Base-by-base conservation (phyloP, 2,113 vertebrate species). In the Phalacrocorax carbo region DNA sequence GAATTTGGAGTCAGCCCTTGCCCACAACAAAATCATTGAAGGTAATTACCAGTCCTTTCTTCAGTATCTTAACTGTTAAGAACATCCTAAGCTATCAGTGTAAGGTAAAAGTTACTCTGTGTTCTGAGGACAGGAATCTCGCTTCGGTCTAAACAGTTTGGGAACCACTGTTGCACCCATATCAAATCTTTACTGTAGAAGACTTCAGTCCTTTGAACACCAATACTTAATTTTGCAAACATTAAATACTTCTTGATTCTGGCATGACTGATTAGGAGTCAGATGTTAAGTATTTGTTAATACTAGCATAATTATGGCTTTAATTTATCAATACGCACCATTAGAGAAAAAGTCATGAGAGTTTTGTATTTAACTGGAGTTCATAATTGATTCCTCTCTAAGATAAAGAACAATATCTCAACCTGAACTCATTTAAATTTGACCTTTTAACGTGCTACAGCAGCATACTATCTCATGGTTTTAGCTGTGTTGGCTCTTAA, bases 371-470 rank as follows among this genome's bases (percentile, higher is more conserved):
- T 93, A 95, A 91, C 29, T 87, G 78, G 83, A 87, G 40, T 78
- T 94, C 32, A 55, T 86, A 86, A 94, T 66, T 86, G 66, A 92
- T 95, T 96, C 60, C 42, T 86, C 77, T n/a, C 61, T 70, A 83
- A 93, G 94, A 95, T 93, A 84, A 94, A 89, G 94, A 96, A 93
- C 18, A 68, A 52, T 82, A 76, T 95, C 94, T 95, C 95, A 95
- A 73, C 79, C 49, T 95, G 88, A 94, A 91, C 81, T 96, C 75
- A 96, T 97, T 97, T 96, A 91, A 93, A 92, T 95, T 84, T 97
- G 96, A 97, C 93, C 95, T 97, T 98, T 96, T 97, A 97, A 97
- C 86, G 62, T 96, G 93, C 92, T 93, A 93, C 89, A 95, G 94
- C 88, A 94, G 95, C 92, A 95, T 85, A 85, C 60, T 86, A 58